Evolutionary conservation across 2,888 invertebrate genomes (phyloP).

Genomic region (Brachylomia viminalis): DNA sequence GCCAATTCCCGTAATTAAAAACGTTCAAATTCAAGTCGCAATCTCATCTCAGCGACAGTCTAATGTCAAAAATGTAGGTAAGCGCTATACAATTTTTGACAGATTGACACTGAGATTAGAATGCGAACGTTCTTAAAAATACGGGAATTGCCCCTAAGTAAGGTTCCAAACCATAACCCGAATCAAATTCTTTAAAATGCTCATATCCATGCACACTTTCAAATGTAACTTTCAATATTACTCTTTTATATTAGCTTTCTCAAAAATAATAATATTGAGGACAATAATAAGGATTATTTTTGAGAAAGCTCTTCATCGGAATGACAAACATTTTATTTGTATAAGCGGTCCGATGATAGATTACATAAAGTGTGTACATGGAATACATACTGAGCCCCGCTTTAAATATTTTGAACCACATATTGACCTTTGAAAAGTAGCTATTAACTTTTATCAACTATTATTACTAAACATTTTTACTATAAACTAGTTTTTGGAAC

Average conservation of each 20-base stretch:
- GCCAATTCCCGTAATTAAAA: too few species aligned
- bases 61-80: too few species aligned
- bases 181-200: constrained; percentile 26
- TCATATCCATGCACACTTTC: constrained; percentile 46
- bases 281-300: constrained; percentile 64
- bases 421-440: constrained; percentile 36
- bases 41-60: too few species aligned
- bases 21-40: too few species aligned
- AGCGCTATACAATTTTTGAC: too few species aligned
- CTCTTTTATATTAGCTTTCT: too few species aligned
- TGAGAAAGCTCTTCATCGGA: constrained; percentile 62
- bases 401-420: constrained; percentile 39
- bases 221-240: constrained; percentile 57
- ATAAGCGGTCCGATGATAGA: constrained; percentile 51
- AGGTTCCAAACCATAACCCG: neutral
- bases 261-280: too few species aligned
- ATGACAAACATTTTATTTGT: constrained; percentile 65
- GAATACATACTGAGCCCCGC: constrained; percentile 33
- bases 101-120: too few species aligned
- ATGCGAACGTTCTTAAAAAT: too few species aligned
- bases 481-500: constrained; percentile 11
- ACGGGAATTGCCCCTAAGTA: too few species aligned
- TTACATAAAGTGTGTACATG: constrained; percentile 60
- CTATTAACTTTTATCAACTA: constrained; percentile 20
- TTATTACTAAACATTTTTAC: constrained; percentile 22